Evolutionary conservation across 1,140 invertebrate genomes (phyloP).

Genomic region (Aphaenogaster rudis): DNA sequence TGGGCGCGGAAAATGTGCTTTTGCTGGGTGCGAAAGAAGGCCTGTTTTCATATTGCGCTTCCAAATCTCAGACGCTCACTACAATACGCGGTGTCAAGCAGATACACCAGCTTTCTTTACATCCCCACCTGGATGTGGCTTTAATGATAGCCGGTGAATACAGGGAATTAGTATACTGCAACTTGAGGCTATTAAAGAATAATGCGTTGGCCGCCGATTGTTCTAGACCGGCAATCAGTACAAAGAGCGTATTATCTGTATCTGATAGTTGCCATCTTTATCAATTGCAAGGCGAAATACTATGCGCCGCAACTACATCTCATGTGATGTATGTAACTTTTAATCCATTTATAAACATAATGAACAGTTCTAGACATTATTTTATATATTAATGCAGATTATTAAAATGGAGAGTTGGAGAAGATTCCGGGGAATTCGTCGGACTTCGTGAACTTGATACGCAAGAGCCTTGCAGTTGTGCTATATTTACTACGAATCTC

Average conservation of each 20-base stretch:
- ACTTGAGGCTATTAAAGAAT: constrained; percentile 89
- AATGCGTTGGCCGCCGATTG: constrained; percentile 88
- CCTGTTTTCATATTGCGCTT: constrained; percentile 81
- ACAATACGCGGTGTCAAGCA: constrained; percentile 89
- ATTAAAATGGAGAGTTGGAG: constrained; percentile 84
- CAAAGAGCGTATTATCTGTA: constrained; percentile 87
- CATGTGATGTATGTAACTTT: constrained; percentile 88
- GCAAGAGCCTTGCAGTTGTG: constrained; percentile 91
- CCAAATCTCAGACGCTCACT: constrained; percentile 81
- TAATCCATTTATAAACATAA: neutral
- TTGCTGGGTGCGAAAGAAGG: constrained; percentile 85
- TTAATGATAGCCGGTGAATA: constrained; percentile 90
- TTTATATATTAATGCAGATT: constrained; percentile 78
- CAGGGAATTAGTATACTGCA: constrained; percentile 89
- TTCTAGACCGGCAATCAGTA: constrained; percentile 89
- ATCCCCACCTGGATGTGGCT: constrained; percentile 88
- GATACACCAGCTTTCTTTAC: constrained; percentile 89
- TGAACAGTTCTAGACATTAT: neutral
- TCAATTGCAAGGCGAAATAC: constrained; percentile 86
- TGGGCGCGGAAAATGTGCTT: constrained; percentile 80
- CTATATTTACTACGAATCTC: constrained; percentile 90
- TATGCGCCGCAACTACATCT: constrained; percentile 90
- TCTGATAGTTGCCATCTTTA: constrained; percentile 90
- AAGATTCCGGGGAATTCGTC: constrained; percentile 87
- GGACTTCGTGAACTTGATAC: constrained; percentile 90